These are phyloP conservation scores for Grammomys surdaster DNA, from an alignment of 2,113 vertebrate species.

Conservation along the genomic window DNA sequence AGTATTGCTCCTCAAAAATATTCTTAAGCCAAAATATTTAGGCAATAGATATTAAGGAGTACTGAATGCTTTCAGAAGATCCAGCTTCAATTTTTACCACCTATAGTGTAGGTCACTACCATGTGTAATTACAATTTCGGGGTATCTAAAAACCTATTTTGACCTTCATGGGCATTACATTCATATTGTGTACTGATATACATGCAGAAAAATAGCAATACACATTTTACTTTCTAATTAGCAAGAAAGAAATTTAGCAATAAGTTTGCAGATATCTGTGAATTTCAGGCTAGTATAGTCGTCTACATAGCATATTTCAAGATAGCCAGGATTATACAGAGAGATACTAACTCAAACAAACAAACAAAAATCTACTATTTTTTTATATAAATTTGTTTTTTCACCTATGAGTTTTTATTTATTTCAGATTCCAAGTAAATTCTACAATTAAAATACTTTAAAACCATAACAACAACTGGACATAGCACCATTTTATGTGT, in stretches of 20 bases:
- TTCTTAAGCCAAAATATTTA: neutral
- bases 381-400: neutral
- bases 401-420: neutral
- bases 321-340: too few relatives aligned
- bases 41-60: neutral
- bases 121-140: neutral
- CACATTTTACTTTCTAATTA: too few relatives aligned
- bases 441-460: neutral
- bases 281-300: neutral
- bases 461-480: too few relatives aligned
- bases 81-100: neutral
- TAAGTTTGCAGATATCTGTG: neutral
- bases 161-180: neutral
- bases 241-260: neutral
- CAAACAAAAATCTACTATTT: neutral
- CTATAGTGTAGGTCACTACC: neutral
- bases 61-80: neutral
- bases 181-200: neutral
- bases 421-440: neutral
- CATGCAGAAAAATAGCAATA: neutral
- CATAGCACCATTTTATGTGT: neutral
- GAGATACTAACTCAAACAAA: neutral
- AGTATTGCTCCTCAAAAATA: too few relatives aligned
- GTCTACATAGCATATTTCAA: too few relatives aligned
- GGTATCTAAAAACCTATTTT: neutral